Evolutionary conservation across 2,113 vertebrate species (phyloP), one percentile per base, ranked within the genome.

Genomic region (Gasterosteus aculeatus): DNA sequence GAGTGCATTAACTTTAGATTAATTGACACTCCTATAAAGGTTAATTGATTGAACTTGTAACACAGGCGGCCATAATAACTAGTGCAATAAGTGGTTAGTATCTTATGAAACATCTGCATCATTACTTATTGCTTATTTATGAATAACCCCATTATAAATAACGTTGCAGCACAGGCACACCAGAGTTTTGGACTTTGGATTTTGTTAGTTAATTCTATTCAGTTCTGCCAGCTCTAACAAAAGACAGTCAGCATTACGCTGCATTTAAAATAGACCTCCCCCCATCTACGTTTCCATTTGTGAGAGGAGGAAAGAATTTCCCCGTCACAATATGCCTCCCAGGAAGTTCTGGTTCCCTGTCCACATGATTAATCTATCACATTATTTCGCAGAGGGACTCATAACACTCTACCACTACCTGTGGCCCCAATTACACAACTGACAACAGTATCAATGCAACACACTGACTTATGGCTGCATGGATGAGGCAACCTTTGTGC

Each of bases 341-440:
- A 77, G 84, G 78, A 85, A 64, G 71, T 79, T 85, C 87, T 85
- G 72, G 75, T 84, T 81, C 88, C 68, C 85, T 88, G 86, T 90
- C 90, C 66, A 77, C 87, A 91, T 91, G 87, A 93, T 92, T 91
- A 82, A 92, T 91, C 80, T 84, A 83, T 86, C 75, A 86, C 75
- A 89, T 92, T 88, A 88, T 88, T 90, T 88, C 41, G 18, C 39
- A 81, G 74, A 78, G 66, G 66, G 85, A 83, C 77, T 89, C 80
- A 84, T 73, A 83, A 87, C 79, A 80, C 61, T 67, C 51, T 64
- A 84, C 84, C 85, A 84, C 72, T 83, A 89, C 87, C 87, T 91
- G 72, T 82, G 85, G 82, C 84, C 75, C 87, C 89, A 92, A 90
- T 93, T 92, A 89, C 82, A 89, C 84, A 75, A 81, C 62, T 82